Percentiles rank a stretch among this genome's conserved stretches.
phyloP scores from a whole-genome alignment of 2,888 invertebrate genomes.

The Papilio gigon region DNA sequence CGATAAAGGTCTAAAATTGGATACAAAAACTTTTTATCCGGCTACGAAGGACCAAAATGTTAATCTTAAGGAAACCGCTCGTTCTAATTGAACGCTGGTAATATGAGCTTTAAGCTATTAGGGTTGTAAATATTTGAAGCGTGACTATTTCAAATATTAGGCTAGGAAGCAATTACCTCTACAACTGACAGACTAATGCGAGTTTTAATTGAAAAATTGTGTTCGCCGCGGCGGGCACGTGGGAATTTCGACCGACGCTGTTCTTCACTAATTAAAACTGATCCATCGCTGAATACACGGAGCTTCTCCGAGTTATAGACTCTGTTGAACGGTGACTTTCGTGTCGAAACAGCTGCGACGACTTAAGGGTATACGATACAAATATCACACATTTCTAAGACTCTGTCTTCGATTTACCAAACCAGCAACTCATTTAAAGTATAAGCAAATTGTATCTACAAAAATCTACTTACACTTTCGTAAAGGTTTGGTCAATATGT shows the following conservation, averaged over 20 bases:
- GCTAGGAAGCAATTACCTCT: conserved; percentile 30
- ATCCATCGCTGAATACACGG: not conserved
- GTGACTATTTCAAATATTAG: conserved; percentile 19
- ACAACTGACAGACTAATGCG: conserved; percentile 42
- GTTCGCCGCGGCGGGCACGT: conserved; percentile 56
- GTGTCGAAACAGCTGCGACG: too few species aligned
- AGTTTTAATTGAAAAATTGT: conserved; percentile 67
- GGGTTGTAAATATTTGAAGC: conserved; percentile 7
- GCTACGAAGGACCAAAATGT: not conserved
- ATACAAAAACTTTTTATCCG: not conserved
- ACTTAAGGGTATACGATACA: too few species aligned
- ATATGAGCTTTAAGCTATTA: not conserved
- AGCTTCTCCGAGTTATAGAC: not conserved
- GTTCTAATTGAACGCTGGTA: not conserved
- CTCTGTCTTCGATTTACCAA: too few species aligned
- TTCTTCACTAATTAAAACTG: conserved; percentile 33
- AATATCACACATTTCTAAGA: too few species aligned
- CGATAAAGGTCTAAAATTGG: not conserved
- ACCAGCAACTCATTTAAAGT: too few species aligned
- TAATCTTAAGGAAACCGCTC: too few species aligned
- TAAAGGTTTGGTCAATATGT: too few species aligned
- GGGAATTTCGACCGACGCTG: conserved; percentile 42
- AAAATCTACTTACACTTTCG: too few species aligned
- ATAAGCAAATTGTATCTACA: too few species aligned
- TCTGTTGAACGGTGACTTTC: not conserved